Evolutionary conservation across 2,113 vertebrate species (phyloP).

Genomic region (Aspiorhynchus laticeps): DNA sequence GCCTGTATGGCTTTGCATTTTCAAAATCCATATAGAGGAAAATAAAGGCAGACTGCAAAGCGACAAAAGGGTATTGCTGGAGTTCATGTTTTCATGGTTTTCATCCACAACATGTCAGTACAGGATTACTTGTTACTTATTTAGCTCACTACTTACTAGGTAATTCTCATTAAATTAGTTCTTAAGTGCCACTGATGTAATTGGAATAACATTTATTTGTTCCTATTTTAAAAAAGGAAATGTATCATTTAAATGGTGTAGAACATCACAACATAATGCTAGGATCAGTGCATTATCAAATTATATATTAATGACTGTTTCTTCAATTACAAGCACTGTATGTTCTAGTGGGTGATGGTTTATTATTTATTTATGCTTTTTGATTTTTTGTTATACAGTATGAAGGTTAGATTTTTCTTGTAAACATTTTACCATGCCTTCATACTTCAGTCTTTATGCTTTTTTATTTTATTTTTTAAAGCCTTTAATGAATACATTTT

Average conservation of each 20-base stretch:
- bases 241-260: not conserved
- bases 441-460: not conserved
- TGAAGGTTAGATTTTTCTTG: not conserved
- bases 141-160: not conserved
- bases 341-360: not conserved
- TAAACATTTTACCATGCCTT: not conserved
- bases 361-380: too few relatives aligned
- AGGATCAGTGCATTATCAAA: too few relatives aligned
- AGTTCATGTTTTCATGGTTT: conserved; percentile 25
- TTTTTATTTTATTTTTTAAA: not conserved
- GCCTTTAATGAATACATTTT: not conserved
- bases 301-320: not conserved
- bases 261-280: not conserved
- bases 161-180: not conserved
- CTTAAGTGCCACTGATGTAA: not conserved
- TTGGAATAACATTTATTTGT: not conserved
- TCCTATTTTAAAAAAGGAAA: not conserved
- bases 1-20: conserved; percentile 40
- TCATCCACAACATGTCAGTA: conserved; percentile 25
- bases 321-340: not conserved
- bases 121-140: not conserved
- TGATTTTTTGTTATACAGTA: not conserved
- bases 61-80: not conserved
- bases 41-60: conserved; percentile 14
- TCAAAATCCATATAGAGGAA: conserved; percentile 25